These are phyloP conservation scores for Rhinella marina DNA, from an alignment of 2,797 vertebrate species.

Conservation along the genomic window DNA sequence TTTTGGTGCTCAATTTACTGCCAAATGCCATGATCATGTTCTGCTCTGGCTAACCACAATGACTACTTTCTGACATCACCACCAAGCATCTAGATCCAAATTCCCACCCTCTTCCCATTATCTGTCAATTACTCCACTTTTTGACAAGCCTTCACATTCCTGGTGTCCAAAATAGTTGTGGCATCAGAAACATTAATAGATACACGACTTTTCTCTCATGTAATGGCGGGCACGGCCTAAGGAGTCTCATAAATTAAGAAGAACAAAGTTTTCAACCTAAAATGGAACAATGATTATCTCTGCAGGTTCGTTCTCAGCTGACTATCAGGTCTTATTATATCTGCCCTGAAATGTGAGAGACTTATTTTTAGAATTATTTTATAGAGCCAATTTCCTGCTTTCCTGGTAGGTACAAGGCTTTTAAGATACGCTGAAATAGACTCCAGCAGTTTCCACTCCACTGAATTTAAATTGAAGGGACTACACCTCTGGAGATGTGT, in stretches of 20 bases:
- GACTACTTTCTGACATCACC: neutral
- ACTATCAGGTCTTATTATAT: neutral
- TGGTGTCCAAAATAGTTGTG: neutral
- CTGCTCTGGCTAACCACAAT: neutral
- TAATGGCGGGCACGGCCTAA: neutral
- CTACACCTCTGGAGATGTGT: neutral
- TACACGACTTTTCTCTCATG: neutral
- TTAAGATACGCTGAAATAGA: neutral
- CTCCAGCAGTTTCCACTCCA: neutral
- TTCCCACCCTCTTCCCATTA: neutral
- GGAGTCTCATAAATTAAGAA: neutral
- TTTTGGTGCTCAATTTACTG: neutral
- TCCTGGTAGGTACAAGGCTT: neutral
- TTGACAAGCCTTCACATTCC: neutral
- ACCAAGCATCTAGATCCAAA: neutral
- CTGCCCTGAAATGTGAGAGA: neutral
- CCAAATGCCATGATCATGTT: neutral
- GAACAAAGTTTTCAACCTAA: neutral
- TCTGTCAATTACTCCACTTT: neutral
- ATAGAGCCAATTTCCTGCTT: neutral
- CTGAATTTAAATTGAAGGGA: neutral
- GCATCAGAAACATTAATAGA: neutral
- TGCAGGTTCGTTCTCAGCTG: constrained; percentile 3
- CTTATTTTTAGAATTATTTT: neutral
- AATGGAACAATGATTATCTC: constrained; percentile 7